Evolutionary conservation across 2,113 vertebrate genomes (phyloP), one percentile per base, ranked within the genome.

Genomic region (Triplophysa dalaica): DNA sequence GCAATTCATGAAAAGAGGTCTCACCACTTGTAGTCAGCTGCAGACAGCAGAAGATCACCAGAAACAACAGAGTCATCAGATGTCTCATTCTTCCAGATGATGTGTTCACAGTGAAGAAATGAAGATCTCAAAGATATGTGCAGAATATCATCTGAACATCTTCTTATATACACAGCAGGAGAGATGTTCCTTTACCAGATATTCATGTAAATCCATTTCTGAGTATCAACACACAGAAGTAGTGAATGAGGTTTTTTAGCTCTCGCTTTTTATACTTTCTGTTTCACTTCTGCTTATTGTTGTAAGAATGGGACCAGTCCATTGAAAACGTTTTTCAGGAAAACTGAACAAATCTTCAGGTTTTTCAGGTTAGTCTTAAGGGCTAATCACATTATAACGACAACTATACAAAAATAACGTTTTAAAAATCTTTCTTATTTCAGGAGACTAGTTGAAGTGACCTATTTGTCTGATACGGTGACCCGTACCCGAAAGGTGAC

Each of bases 1-100:
- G 33, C 5, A 21, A 13, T 38, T 0, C 0, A 26, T 70, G 56
- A 21, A 45, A 48, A 21, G 43, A 50, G 45, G 10, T 4, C 54
- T 75, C 45, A 78, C 81, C 7, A 21, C 54, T 63, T 54, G 43
- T 52, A 60, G 48, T 63, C 22, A 48, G 38, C 68, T 38, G 66
- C 21, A 50, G 3, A 78, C 67, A 82, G 48, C 75, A 73, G 75
- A 77, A 54, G 38, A 82, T 4, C 50, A 73, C 43, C 58, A 70
- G 65, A 16, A 78, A 13, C 68, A 78, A 21, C 74, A 82, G 48
- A 24, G 38, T 29, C 26, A 67, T 63, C 67, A 65, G 38, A 11
- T 14, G 58, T 61, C 45, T 76, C 80, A 82, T 82, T 79, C 21
- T 48, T 61, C 11, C 13, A 38, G 77, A 61, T 50, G 4, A 8